A percentile compares a stretch with the other conserved stretches of the same genome.
Evolutionary conservation across 2,888 invertebrate species (phyloP).

Genomic region (Gandaritis pyraliata): DNA sequence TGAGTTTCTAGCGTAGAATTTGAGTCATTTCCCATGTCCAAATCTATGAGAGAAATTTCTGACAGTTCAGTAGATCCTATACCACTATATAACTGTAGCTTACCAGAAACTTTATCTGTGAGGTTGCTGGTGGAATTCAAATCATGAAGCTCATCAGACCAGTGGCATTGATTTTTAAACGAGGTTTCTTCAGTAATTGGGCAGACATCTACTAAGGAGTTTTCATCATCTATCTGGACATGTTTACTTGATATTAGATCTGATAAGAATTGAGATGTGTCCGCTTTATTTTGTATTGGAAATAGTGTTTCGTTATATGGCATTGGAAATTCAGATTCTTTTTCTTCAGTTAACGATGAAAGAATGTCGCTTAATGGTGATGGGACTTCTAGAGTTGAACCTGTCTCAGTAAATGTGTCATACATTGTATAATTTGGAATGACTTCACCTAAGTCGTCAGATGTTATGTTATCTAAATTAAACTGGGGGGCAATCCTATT

Average conservation of each 20-base stretch:
- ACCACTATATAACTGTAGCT: neutral
- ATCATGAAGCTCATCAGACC: neutral
- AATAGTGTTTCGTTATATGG: conserved; percentile 1
- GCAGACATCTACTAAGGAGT: conserved; percentile 6
- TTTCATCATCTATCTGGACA: neutral
- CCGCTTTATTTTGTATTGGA: conserved; percentile 13
- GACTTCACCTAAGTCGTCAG: neutral
- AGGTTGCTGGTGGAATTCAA: conserved; percentile 8
- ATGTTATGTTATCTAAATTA: neutral
- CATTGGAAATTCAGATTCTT: neutral
- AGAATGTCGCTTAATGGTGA: neutral
- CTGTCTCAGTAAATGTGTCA: conserved; percentile 1
- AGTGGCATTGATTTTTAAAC: conserved; percentile 12
- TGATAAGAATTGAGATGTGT: neutral
- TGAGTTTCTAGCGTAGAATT: neutral
- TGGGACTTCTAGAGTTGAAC: neutral
- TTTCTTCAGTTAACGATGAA: neutral
- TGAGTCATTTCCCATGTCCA: neutral
- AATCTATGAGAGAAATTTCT: conserved; percentile 1
- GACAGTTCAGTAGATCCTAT: neutral
- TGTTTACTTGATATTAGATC: neutral
- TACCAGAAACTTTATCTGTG: conserved; percentile 4
- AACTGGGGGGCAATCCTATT: neutral
- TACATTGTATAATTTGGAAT: neutral
- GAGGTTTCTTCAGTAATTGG: conserved; percentile 5